These are phyloP conservation scores for Aurelia aurita complex sp. Pacific DNA, from an alignment of 30 jellyfish, hydroid and myxozoan species.

Conservation along the genomic window DNA sequence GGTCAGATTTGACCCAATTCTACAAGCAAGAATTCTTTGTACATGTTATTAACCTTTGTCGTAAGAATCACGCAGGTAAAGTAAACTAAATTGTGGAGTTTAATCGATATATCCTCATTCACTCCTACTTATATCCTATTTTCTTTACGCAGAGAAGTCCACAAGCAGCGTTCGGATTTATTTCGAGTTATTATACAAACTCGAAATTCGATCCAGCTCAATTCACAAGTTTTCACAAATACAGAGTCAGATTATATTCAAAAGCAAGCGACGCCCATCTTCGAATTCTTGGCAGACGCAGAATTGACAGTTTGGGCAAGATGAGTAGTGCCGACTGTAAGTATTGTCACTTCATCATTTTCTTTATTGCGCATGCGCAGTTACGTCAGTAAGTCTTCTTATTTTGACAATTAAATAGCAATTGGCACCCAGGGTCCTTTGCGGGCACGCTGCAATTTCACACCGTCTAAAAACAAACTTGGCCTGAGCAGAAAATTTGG, in stretches of 20 bases:
- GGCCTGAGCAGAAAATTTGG: too few relatives aligned
- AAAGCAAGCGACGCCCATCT: conserved; percentile 76
- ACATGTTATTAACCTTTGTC: not conserved
- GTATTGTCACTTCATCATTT: not conserved
- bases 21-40: too few relatives aligned
- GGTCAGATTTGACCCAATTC: too few relatives aligned
- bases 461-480: too few relatives aligned
- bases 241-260: conserved; percentile 71
- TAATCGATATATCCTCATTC: conserved; percentile 8
- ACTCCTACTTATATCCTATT: conserved; percentile 1
- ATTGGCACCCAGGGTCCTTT: too few relatives aligned
- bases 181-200: conserved; percentile 30
- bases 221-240: conserved; percentile 36
- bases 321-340: conserved; percentile 63
- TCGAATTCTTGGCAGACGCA: conserved; percentile 63
- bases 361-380: too few relatives aligned
- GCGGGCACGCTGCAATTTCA: too few relatives aligned
- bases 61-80: conserved; percentile 21
- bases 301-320: conserved; percentile 74
- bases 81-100: not conserved
- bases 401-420: too few relatives aligned
- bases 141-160: conserved; percentile 42
- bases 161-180: conserved; percentile 10
- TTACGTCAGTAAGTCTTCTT: too few relatives aligned
- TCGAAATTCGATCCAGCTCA: conserved; percentile 49